A percentile compares a stretch with the other conserved stretches of the same genome.
These are phyloP conservation scores for Diarsia dahlii DNA, from an alignment of 2,888 invertebrate species.

Conservation along the genomic window DNA sequence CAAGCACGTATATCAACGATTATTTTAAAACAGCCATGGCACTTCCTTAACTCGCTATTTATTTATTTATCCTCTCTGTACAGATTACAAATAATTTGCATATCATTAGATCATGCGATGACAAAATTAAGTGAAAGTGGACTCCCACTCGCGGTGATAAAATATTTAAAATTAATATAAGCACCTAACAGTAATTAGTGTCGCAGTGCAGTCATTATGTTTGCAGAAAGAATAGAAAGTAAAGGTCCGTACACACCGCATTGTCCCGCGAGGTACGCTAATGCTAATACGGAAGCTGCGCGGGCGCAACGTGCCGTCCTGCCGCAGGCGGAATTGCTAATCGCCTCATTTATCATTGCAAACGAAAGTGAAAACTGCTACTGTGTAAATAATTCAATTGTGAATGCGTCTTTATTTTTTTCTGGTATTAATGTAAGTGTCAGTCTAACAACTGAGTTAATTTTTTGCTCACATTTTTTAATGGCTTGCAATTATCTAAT, in stretches of 20 bases:
- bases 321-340: constrained; percentile 83
- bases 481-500: constrained; percentile 36
- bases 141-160: constrained; percentile 70
- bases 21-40: constrained; percentile 39
- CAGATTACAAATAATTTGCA: constrained; percentile 51
- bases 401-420: constrained; percentile 67
- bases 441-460: constrained; percentile 18
- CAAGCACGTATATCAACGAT: constrained; percentile 57
- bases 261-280: constrained; percentile 73
- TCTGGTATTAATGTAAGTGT: constrained; percentile 31
- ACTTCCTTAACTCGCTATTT: constrained; percentile 54
- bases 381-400: constrained; percentile 72
- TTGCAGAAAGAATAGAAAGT: constrained; percentile 75
- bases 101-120: constrained; percentile 58
- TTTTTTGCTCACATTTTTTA: constrained; percentile 31
- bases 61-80: constrained; percentile 52
- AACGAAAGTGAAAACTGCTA: constrained; percentile 86
- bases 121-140: constrained; percentile 74
- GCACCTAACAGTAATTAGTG: constrained; percentile 73
- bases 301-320: constrained; percentile 78
- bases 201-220: constrained; percentile 69
- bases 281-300: constrained; percentile 82
- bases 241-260: constrained; percentile 70
- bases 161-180: constrained; percentile 78
- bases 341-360: constrained; percentile 81